Conservation (phyloP, 2,797 vertebrate genomes). For the Cheracebus regulus region DNA sequence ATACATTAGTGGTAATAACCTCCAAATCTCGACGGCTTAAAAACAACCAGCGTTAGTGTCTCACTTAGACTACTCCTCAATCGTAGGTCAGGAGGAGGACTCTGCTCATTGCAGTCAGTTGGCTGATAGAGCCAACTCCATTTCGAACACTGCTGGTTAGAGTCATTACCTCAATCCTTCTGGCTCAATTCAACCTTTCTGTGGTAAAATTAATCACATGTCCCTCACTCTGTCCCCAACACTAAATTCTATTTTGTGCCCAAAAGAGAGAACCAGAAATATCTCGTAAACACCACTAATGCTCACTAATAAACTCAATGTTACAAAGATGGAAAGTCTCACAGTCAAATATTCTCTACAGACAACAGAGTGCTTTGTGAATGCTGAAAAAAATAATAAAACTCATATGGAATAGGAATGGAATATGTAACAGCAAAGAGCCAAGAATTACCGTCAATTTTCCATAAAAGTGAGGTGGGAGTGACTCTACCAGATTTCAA, state of each 20-base stretch:
- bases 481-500: neutral
- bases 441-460: neutral
- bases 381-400: neutral
- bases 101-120: neutral
- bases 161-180: neutral
- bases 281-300: neutral
- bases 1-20: neutral
- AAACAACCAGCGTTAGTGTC: neutral
- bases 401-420: neutral
- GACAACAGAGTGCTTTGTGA: neutral
- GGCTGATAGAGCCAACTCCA: neutral
- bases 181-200: neutral
- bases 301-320: neutral
- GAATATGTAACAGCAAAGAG: neutral
- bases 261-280: neutral
- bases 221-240: neutral
- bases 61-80: neutral
- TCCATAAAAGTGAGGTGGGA: neutral
- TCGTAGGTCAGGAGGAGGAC: neutral
- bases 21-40: neutral
- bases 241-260: neutral
- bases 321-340: neutral
- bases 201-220: neutral
- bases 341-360: neutral
- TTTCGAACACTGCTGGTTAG: neutral